Evolutionary conservation across 2,797 vertebrate genomes (phyloP), one percentile per base, ranked within the genome.

Genomic region (Amblyraja radiata): DNA sequence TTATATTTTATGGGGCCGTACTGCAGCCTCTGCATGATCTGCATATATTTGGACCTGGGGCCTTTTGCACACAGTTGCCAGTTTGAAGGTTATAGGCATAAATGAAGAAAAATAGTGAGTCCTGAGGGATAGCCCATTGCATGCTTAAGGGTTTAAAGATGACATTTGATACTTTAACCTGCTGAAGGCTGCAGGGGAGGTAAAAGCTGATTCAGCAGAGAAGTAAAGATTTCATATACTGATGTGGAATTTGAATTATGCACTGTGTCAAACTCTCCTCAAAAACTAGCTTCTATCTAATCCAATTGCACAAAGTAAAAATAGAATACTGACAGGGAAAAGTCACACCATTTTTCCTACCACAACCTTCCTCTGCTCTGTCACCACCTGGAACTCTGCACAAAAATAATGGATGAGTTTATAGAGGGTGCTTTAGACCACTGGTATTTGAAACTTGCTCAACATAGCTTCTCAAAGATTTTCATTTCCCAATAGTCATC

Each of bases 41-140:
- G 84, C 84, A 88, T 88, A 65, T 18, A 88, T 88, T 65, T 65
- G 58, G 84, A 88, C 61, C 84, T 65, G 61, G 84, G 84, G 84
- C 61, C 84, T 88, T 88, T 88, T 88, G 81, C 54, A 65, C 83
- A 65, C 58, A 88, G 61, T 88, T 88, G 84, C 83, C 61, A 88
- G 61, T 88, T 65, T 65, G 84, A 88, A 88, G 84, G 84, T 88
- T 88, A 88, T 88, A 65, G 61, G n/a, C 84, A 88, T 88, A 88
- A 88, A 88, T 88, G 84, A 65, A 88, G 61, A 65, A 65, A 88
- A 88, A 36, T 88, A n/a, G 84, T 65, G 61, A 88, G 61, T 65
- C 84, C 84, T 88, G 84, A 14, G 84, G 84, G 84, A 88, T 65
- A 32, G 84, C 13, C 61, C 61, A 8, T 88, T 88, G 84, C 84